phyloP scores from a whole-genome alignment of 2,113 vertebrate species.

The Ameiurus melas region DNA sequence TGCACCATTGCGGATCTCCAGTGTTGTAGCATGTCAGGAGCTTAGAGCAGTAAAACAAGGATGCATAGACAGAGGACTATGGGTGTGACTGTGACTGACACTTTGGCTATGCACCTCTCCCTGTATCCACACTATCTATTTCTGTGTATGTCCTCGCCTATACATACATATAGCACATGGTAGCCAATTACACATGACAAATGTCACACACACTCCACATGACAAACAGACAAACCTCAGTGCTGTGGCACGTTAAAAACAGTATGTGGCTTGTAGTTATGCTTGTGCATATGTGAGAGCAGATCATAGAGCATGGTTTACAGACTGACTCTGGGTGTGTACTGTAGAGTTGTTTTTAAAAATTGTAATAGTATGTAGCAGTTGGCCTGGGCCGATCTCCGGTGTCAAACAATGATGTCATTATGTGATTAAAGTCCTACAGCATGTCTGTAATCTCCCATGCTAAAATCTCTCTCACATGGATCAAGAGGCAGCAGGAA shows the following conservation, averaged over 20 bases:
- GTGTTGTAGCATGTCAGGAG: background rate
- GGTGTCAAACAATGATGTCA: conserved; percentile 65
- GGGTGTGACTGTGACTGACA: background rate
- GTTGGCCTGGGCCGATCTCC: conserved; percentile 66
- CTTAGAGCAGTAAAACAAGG: background rate
- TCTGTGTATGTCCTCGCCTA: background rate
- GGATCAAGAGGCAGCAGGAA: conserved; percentile 37
- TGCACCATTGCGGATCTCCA: background rate
- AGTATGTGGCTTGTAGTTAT: background rate
- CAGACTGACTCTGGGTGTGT: conserved; percentile 53
- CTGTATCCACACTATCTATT: background rate
- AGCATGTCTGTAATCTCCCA: conserved; percentile 62
- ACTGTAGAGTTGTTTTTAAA: conserved; percentile 59
- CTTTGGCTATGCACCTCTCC: background rate
- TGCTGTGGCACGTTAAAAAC: background rate
- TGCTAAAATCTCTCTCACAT: conserved; percentile 67
- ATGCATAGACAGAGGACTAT: background rate
- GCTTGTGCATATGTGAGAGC: background rate
- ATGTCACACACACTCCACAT: background rate
- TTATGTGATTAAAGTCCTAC: conserved; percentile 76
- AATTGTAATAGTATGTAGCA: conserved; percentile 57
- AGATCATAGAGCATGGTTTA: conserved; percentile 31
- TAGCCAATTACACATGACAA: conserved; percentile 8
- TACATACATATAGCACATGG: background rate
- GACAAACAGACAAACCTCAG: background rate